A percentile compares a stretch with the other conserved stretches of the same genome.
These are phyloP conservation scores for Cryptotis parvus DNA, from an alignment of 2,113 vertebrate genomes.

Conservation along the genomic window DNA sequence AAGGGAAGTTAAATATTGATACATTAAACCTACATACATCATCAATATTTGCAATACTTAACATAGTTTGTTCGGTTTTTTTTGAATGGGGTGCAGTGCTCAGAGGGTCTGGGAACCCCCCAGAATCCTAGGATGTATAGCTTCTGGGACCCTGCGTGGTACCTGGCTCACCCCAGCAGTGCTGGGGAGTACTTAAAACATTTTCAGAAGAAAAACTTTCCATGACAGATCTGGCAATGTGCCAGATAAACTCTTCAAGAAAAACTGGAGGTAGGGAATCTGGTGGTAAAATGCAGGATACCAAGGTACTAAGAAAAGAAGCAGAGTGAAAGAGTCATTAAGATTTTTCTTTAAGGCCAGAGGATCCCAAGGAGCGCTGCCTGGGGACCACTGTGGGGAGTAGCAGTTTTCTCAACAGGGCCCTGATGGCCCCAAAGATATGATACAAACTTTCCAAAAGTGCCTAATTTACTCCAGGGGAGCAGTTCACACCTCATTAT, in stretches of 20 bases:
- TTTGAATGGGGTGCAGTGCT: no score
- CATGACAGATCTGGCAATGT: neutral
- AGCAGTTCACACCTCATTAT: slow-evolving; percentile 54
- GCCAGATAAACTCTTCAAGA: neutral
- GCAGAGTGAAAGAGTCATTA: neutral
- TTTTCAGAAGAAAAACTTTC: slow-evolving; percentile 3
- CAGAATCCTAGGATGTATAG: no score
- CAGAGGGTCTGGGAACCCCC: no score
- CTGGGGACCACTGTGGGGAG: neutral
- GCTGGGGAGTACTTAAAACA: neutral
- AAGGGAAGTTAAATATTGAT: no score
- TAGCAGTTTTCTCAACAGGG: neutral
- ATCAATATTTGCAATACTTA: neutral
- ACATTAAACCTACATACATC: neutral
- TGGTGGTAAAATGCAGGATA: neutral
- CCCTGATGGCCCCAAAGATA: neutral
- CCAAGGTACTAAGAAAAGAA: neutral
- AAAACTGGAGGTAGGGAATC: neutral
- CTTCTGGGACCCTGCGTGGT: no score
- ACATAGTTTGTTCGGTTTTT: no score
- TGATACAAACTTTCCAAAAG: slow-evolving; percentile 34
- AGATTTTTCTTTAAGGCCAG: neutral
- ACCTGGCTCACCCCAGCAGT: no score
- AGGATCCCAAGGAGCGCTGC: neutral
- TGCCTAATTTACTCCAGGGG: slow-evolving; percentile 58